A percentile compares a stretch with the other conserved stretches of the same genome.
Evolutionary conservation across 2,113 vertebrate genomes (phyloP).

Genomic region (Elgaria multicarinata): DNA sequence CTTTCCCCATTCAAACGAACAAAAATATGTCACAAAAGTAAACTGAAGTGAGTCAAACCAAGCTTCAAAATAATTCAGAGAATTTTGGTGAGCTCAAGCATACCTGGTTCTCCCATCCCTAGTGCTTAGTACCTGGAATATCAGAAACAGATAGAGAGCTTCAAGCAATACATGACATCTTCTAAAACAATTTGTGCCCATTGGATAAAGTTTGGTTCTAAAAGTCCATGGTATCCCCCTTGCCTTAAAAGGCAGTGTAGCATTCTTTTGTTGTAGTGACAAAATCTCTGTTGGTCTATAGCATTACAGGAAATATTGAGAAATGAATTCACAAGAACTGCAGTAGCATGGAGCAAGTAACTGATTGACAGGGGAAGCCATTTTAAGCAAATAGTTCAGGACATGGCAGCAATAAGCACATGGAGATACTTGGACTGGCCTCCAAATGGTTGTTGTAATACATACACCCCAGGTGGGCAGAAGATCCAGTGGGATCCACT

Average conservation of each 20-base stretch:
- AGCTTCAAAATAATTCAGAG: too few species aligned
- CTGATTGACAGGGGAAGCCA: not conserved
- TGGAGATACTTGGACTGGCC: not conserved
- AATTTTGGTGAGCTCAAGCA: too few species aligned
- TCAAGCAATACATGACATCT: constrained; percentile 12
- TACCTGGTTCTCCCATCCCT: too few species aligned
- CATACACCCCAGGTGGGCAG: too few species aligned
- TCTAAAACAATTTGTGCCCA: not conserved
- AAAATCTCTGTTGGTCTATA: constrained; percentile 87
- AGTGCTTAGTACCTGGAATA: not conserved
- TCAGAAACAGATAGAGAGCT: constrained; percentile 22
- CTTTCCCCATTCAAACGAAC: too few species aligned
- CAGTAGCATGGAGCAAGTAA: not conserved
- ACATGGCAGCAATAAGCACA: not conserved
- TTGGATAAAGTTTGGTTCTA: not conserved
- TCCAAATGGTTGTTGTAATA: not conserved
- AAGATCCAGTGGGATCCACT: too few species aligned
- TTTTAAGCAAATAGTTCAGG: not conserved
- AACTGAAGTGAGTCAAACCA: too few species aligned
- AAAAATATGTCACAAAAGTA: too few species aligned
- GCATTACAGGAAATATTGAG: not conserved
- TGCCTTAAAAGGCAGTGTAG: constrained; percentile 82
- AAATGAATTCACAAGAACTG: not conserved
- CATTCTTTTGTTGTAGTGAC: constrained; percentile 86
- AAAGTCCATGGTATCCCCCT: not conserved